A percentile compares a stretch with the other conserved stretches of the same genome.
phyloP scores from a whole-genome alignment of 2,113 vertebrate species.

The Phrynosoma platyrhinos region DNA sequence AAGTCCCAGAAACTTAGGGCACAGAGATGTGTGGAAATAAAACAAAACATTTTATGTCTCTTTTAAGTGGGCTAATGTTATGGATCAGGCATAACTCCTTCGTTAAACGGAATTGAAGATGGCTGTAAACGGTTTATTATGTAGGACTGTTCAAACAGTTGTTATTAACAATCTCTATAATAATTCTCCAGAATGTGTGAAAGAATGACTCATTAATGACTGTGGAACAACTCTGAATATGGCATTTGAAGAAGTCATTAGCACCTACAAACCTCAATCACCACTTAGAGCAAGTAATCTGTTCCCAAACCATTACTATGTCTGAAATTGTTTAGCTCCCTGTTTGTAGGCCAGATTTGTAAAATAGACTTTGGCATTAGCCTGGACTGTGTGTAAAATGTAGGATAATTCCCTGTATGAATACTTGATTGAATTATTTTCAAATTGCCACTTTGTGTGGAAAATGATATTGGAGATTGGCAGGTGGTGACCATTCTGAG shows the following conservation, averaged over 20 bases:
- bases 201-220: slow-evolving; percentile 3
- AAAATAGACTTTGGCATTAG: slow-evolving; percentile 51
- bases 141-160: not conserved
- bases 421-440: slow-evolving; percentile 71
- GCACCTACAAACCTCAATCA: not conserved
- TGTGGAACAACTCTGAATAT: not conserved
- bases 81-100: not conserved
- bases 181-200: not conserved
- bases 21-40: not conserved
- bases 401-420: slow-evolving; percentile 65
- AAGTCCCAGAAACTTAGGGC: not conserved
- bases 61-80: not conserved
- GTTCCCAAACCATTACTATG: slow-evolving; percentile 15
- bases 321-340: not conserved
- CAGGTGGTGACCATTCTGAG: slow-evolving; percentile 61
- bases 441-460: slow-evolving; percentile 65
- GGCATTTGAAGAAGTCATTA: not conserved
- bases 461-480: slow-evolving; percentile 65
- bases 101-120: not conserved
- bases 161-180: slow-evolving; percentile 2
- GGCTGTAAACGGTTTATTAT: slow-evolving; percentile 5
- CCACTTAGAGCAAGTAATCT: slow-evolving; percentile 19
- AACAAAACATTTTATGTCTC: not conserved
- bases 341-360: slow-evolving; percentile 49
- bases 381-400: slow-evolving; percentile 55